These are phyloP conservation scores for Pangasius macronema DNA, from an alignment of 2,797 vertebrate genomes.

Conservation along the genomic window DNA sequence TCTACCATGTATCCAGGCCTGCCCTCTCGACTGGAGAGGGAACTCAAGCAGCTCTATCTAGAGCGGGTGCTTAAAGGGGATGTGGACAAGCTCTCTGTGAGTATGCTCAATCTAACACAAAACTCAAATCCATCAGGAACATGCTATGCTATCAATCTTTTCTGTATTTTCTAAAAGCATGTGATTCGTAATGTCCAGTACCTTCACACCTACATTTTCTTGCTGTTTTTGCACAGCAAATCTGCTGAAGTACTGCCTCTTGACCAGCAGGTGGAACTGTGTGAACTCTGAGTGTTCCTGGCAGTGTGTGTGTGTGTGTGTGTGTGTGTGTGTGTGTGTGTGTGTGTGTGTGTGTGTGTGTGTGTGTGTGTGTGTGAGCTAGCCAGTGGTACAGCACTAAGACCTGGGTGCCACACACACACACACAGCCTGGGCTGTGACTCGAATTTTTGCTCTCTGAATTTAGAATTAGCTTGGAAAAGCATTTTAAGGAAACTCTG, in stretches of 20 bases:
- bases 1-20: slow-evolving; percentile 99
- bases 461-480: slow-evolving; percentile 21
- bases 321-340: neutral
- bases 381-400: neutral
- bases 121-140: neutral
- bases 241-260: slow-evolving; percentile 3
- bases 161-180: neutral
- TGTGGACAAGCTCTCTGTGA: slow-evolving; percentile 97
- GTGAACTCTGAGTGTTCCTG: slow-evolving; percentile 1
- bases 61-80: slow-evolving; percentile 97
- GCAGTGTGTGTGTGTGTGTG: neutral
- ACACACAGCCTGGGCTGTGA: slow-evolving; percentile 21
- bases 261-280: slow-evolving; percentile 54
- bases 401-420: neutral
- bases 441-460: neutral
- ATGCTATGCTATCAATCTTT: too few species aligned
- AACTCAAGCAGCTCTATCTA: slow-evolving; percentile 97
- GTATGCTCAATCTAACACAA: slow-evolving; percentile 50
- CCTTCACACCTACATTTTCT: neutral
- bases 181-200: neutral
- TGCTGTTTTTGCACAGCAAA: neutral
- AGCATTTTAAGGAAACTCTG: slow-evolving; percentile 44
- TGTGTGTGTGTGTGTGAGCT: neutral
- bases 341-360: neutral
- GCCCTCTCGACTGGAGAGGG: slow-evolving; percentile 93